Percentiles rank a stretch among this genome's conserved stretches.
Conservation (phyloP, 2,113 vertebrate genomes). For the Mesitornis unicolor region DNA sequence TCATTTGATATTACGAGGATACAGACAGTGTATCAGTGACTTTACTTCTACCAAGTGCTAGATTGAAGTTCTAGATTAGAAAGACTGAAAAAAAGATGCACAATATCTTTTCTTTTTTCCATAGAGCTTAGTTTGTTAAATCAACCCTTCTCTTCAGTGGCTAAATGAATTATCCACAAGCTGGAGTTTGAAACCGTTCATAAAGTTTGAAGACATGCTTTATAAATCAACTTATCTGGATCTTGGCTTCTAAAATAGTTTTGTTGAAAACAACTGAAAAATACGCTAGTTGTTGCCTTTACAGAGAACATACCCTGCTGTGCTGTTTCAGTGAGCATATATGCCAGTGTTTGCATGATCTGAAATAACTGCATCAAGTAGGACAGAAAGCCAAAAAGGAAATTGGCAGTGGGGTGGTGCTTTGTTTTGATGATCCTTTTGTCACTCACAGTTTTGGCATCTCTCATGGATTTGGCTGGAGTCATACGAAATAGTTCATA, state of each 20-base stretch:
- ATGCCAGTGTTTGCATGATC: background rate
- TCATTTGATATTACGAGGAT: background rate
- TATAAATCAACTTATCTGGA: background rate
- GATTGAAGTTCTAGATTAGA: background rate
- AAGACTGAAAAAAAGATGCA: background rate
- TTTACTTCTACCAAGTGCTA: background rate
- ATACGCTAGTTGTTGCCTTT: background rate
- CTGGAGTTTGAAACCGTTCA: background rate
- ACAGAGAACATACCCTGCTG: background rate
- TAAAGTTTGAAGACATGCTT: background rate
- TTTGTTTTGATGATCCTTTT: background rate
- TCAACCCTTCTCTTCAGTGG: background rate
- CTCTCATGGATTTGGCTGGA: background rate
- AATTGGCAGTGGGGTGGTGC: background rate
- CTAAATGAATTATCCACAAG: background rate
- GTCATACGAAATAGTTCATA: background rate
- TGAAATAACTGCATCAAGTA: background rate
- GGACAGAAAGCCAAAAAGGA: background rate
- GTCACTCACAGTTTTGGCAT: background rate
- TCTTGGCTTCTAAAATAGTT: background rate
- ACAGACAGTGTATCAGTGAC: background rate
- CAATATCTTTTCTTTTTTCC: fast-evolving
- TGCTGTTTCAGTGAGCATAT: background rate
- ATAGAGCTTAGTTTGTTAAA: background rate
- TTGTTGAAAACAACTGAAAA: background rate